Evolutionary conservation across 2,888 invertebrate genomes (phyloP).

Genomic region (Metallyticus violacea): DNA sequence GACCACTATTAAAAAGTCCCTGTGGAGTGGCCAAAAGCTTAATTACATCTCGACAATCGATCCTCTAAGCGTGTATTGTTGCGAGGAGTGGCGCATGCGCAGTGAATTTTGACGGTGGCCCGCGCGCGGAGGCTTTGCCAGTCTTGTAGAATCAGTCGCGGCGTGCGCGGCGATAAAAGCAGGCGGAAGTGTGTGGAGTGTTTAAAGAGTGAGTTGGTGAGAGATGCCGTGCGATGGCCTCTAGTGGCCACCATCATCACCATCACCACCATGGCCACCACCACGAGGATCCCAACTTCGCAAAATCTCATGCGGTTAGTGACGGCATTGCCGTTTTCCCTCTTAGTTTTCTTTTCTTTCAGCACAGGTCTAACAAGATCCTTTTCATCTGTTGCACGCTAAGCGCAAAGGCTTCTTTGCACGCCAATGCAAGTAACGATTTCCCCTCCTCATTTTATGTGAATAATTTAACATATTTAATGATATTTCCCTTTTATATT

Average conservation of each 20-base stretch:
- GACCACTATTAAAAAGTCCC: not conserved
- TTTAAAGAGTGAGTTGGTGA: not conserved
- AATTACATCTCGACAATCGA: not conserved
- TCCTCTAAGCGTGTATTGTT: not conserved
- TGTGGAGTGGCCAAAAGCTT: not conserved
- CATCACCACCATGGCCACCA: not conserved
- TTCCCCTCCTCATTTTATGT: not conserved
- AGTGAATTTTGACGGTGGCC: not conserved
- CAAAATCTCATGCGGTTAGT: not conserved
- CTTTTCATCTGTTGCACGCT: not conserved
- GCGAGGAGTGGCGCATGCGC: not conserved
- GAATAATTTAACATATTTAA: not conserved
- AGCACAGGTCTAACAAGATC: too few species aligned
- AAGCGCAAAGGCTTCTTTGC: not conserved
- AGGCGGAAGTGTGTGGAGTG: not conserved
- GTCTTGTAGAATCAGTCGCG: not conserved
- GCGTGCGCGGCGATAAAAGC: not conserved
- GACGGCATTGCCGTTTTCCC: too few species aligned
- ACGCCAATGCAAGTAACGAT: not conserved
- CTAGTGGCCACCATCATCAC: constrained; percentile 4
- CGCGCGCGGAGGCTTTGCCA: not conserved
- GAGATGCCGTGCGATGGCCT: not conserved
- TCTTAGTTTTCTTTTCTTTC: not conserved
- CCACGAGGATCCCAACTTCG: not conserved
- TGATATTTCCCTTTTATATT: too few species aligned